Evolutionary conservation across 2,797 vertebrate genomes (phyloP), one percentile per base, ranked within the genome.

Genomic region (Scleropages formosus): DNA sequence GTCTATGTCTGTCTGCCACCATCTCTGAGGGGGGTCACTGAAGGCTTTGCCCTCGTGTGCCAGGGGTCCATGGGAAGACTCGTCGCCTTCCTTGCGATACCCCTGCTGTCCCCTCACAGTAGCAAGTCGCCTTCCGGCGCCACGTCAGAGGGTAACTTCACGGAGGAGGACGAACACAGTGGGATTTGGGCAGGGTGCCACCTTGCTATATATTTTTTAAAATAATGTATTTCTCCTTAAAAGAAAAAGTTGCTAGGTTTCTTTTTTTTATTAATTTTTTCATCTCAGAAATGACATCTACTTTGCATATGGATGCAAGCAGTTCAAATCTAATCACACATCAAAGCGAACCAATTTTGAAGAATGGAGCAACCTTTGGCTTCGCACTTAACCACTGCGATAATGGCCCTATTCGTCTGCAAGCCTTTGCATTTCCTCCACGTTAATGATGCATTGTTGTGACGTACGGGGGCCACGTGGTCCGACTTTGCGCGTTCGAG

Each of bases 111-210:
- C 67, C 75, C 22, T 60, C 66, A 24, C 46, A 49, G 24, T 15
- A 27, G 44, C 75, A 51, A 62, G 26, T 53, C 68, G 62, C 68
- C 58, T 69, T 64, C 59, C 56, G 74, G 46, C 74, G 77, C 76
- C 70, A 69, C 67, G 56, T 39, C 31, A 6, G 74, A 75, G 77
- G 78, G 63, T 67, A 71, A 69, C 74, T 67, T 76, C 72, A 26
- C 56, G 73, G 69, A 81, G 79, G 75, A 64, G 26, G 11, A 77
- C 70, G 59, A 81, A 39, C 60, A 70, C 47, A 20, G 24, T n/a
- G 9, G 68, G 13, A 49, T 24, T 20, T n/a, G 68, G 47, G 4
- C 15, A 70, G 46, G 8, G 53, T 11, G 53, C 10, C 26, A 59
- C 51, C 70, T 16, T 11, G 10, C 9, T 31, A 20, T 10, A n/a